Percentiles rank a stretch among this genome's conserved stretches.
Conservation (phyloP, 2,797 vertebrate genomes). For the Myioborus miniatus region DNA sequence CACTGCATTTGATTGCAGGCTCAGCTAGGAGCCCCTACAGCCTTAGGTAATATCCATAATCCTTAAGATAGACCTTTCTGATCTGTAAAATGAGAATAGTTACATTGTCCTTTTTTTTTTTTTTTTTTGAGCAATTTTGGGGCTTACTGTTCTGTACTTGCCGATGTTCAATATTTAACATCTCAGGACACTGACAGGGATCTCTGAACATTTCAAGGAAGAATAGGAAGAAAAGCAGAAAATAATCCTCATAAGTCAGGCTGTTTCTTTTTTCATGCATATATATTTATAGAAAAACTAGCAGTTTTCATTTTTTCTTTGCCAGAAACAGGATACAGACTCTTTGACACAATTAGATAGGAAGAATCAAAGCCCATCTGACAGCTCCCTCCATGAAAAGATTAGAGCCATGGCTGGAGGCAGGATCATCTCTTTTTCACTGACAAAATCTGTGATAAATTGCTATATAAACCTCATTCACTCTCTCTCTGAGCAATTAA, state of each 20-base stretch:
- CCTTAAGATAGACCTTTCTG: neutral
- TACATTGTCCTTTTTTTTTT: neutral
- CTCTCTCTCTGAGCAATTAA: neutral
- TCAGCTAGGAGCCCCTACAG: neutral
- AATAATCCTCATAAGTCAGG: neutral
- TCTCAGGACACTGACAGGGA: neutral
- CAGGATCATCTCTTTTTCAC: neutral
- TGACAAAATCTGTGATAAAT: neutral
- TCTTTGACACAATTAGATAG: neutral
- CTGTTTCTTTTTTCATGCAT: neutral
- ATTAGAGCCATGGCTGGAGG: neutral
- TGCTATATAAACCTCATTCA: neutral
- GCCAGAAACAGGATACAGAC: neutral
- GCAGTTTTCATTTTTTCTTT: neutral
- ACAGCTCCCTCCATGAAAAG: neutral
- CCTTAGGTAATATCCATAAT: neutral
- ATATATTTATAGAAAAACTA: neutral
- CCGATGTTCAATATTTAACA: neutral
- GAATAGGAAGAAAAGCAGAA: neutral
- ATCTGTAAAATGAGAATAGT: neutral
- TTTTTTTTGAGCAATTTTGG: neutral
- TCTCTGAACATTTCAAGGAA: neutral
- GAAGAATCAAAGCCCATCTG: neutral
- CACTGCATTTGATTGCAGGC: neutral
- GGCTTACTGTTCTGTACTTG: neutral